Evolutionary conservation across 2,113 vertebrate species (phyloP).

Genomic region (Burhinus oedicnemus): DNA sequence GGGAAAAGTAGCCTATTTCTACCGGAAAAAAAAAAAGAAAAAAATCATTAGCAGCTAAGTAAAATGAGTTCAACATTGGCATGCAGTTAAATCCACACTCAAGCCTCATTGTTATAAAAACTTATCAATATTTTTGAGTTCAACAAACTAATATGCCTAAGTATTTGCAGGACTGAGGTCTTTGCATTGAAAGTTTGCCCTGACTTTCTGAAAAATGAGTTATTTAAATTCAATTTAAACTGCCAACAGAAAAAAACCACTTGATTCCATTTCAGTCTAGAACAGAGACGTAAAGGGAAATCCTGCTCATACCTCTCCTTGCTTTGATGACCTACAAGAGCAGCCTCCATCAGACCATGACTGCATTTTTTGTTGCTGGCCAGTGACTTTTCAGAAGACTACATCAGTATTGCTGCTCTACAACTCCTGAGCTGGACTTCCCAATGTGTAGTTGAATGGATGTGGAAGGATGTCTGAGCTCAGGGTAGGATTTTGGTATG

Average conservation of each 20-base stretch:
- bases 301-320: not conserved
- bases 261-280: not conserved
- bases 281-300: not conserved
- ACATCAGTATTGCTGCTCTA: not conserved
- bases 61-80: not conserved
- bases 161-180: not conserved
- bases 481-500: not conserved
- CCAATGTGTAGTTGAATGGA: not conserved
- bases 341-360: not conserved
- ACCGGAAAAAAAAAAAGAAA: not conserved
- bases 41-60: not conserved
- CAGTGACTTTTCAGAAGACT: not conserved
- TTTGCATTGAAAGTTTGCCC: not conserved
- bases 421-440: not conserved
- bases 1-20: not conserved
- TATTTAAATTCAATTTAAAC: not conserved
- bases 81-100: not conserved
- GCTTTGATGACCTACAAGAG: not conserved
- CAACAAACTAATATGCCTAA: not conserved
- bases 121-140: not conserved
- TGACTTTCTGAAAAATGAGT: not conserved
- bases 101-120: not conserved
- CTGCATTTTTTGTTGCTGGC: not conserved
- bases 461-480: not conserved
- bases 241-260: not conserved